Conservation (phyloP, 2,113 vertebrate genomes). For the Colinus virginianus region DNA sequence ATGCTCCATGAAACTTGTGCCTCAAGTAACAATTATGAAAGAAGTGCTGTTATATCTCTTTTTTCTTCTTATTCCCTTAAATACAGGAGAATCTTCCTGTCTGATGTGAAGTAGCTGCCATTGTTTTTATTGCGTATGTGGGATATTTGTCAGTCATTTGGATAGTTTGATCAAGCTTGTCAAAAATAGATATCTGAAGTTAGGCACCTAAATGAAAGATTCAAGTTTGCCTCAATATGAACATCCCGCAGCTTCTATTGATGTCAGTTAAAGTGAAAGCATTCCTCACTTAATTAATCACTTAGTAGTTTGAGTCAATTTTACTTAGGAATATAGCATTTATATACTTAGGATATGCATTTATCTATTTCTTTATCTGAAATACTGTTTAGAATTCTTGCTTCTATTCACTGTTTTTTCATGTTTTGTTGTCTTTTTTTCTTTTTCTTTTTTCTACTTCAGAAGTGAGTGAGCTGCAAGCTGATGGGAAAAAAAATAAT, state of each 20-base stretch:
- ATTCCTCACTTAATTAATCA: not conserved
- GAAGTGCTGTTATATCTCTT: not conserved
- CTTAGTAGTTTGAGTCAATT: not conserved
- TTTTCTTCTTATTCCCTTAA: not conserved
- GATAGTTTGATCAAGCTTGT: not conserved
- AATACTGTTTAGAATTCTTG: not conserved
- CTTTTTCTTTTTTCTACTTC: rapidly evolving
- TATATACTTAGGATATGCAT: too few species aligned
- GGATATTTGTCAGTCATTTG: not conserved
- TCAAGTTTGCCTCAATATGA: not conserved
- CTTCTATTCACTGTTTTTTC: not conserved
- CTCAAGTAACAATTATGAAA: not conserved
- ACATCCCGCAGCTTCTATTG: not conserved
- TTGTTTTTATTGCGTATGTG: not conserved
- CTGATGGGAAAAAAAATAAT: not conserved
- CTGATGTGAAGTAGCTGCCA: not conserved
- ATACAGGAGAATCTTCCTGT: not conserved
- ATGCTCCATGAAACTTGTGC: not conserved
- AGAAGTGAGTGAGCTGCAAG: not conserved
- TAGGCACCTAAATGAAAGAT: not conserved
- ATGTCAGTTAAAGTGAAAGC: not conserved
- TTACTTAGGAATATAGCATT: not conserved
- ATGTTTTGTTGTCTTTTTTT: not conserved
- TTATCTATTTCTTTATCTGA: not conserved
- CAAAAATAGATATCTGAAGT: not conserved